Percentiles rank a stretch among this genome's conserved stretches.
Conservation (phyloP, 1,140 invertebrate genomes). For the Calosoma granatense region DNA sequence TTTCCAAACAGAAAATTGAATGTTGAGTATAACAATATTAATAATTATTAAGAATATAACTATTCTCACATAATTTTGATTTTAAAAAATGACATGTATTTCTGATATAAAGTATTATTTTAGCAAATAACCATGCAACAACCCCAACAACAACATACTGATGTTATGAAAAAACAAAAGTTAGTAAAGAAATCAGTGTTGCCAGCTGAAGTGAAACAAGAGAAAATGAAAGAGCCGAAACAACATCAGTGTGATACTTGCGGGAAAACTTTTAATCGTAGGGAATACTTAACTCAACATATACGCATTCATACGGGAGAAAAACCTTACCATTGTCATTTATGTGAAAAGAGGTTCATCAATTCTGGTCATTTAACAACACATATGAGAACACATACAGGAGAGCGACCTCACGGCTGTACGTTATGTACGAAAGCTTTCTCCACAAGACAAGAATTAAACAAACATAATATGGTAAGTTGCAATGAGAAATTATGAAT, state of each 20-base stretch:
- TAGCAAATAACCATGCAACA: neutral
- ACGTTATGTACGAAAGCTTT: conserved; percentile 21
- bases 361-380: conserved; percentile 21
- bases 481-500: neutral
- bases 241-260: conserved; percentile 22
- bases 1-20: no score
- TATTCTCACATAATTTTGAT: no score
- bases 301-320: conserved; percentile 22
- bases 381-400: conserved; percentile 38
- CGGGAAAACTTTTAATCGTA: conserved; percentile 20
- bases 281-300: conserved; percentile 21
- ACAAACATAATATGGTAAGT: conserved; percentile 21
- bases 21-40: no score
- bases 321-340: conserved; percentile 21
- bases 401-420: conserved; percentile 25
- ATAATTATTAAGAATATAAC: no score
- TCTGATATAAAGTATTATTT: no score
- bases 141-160: neutral
- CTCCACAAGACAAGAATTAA: conserved; percentile 17
- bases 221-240: conserved; percentile 17
- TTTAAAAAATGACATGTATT: no score
- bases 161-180: conserved; percentile 8
- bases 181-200: neutral
- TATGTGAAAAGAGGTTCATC: conserved; percentile 21
- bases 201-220: neutral